phyloP scores from a whole-genome alignment of 2,888 invertebrate genomes.

The Hydriomena furcata region DNA sequence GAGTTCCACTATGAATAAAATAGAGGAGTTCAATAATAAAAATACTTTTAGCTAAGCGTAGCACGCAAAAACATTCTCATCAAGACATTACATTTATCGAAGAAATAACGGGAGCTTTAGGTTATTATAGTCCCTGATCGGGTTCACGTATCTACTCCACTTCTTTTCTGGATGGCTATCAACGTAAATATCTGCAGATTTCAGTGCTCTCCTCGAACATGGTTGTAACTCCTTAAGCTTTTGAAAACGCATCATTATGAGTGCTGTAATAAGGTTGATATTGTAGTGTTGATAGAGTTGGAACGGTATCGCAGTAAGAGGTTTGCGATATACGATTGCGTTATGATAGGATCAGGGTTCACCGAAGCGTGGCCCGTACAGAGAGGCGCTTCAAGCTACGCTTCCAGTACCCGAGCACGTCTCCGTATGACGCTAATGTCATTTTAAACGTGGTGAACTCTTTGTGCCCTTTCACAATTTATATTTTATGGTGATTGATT shows the following conservation, averaged over 20 bases:
- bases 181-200: slow-evolving; percentile 80
- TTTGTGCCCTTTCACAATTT: slow-evolving; percentile 49
- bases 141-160: slow-evolving; percentile 76
- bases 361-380: slow-evolving; percentile 64
- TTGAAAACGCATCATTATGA: slow-evolving; percentile 24
- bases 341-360: slow-evolving; percentile 82
- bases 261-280: slow-evolving; percentile 48
- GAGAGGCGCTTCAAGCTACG: slow-evolving; percentile 54
- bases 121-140: slow-evolving; percentile 72
- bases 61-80: slow-evolving; percentile 38
- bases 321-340: slow-evolving; percentile 73
- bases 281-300: slow-evolving; percentile 31
- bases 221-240: slow-evolving; percentile 41
- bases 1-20: too few relatives aligned
- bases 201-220: slow-evolving; percentile 45
- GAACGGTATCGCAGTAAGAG: slow-evolving; percentile 51
- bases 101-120: slow-evolving; percentile 64
- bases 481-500: slow-evolving; percentile 45
- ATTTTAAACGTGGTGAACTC: slow-evolving; percentile 62
- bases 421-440: slow-evolving; percentile 69
- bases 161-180: slow-evolving; percentile 76
- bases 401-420: slow-evolving; percentile 54
- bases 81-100: slow-evolving; percentile 57
- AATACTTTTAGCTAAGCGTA: too few relatives aligned
- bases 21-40: too few relatives aligned